phyloP scores from a whole-genome alignment of 2,113 vertebrate species.

The Xyliphius kryptos region DNA sequence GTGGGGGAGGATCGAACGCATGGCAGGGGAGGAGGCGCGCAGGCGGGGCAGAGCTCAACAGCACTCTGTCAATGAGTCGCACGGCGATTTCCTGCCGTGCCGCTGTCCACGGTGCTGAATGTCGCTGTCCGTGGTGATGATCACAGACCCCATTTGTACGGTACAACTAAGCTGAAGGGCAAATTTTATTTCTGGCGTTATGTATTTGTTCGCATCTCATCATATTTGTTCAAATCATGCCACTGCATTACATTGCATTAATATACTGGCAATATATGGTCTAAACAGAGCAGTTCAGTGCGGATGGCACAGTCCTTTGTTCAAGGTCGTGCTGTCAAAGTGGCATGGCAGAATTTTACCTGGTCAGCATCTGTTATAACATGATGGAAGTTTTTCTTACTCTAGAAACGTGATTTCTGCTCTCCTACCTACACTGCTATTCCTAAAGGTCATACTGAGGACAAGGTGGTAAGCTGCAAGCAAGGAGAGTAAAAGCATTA shows the following conservation, averaged over 20 bases:
- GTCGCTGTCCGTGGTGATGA: background rate
- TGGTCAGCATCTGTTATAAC: constrained; percentile 5
- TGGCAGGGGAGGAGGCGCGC: constrained; percentile 40
- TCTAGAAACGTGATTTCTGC: constrained; percentile 3
- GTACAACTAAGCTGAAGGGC: too few relatives aligned
- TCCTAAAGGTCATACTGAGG: constrained; percentile 24
- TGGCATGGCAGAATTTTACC: constrained; percentile 8
- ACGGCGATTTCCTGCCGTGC: constrained; percentile 51
- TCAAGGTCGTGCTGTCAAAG: constrained; percentile 23
- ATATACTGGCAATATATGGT: too few relatives aligned
- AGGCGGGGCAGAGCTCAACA: constrained; percentile 30
- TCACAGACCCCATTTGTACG: background rate
- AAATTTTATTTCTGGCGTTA: too few relatives aligned
- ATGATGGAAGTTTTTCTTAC: constrained; percentile 1
- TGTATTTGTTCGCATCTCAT: too few relatives aligned
- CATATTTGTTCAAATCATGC: too few relatives aligned
- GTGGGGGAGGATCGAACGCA: constrained; percentile 32
- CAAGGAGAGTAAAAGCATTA: background rate
- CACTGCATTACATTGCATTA: too few relatives aligned
- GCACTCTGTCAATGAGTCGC: constrained; percentile 40
- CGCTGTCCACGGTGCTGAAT: constrained; percentile 69
- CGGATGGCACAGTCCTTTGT: background rate
- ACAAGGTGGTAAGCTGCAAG: background rate
- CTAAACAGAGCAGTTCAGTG: too few relatives aligned
- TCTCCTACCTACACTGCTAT: constrained; percentile 6